Percentiles rank a stretch among this genome's conserved stretches.
Evolutionary conservation across 2,113 vertebrate species (phyloP).

Genomic region (Symphodus melops): DNA sequence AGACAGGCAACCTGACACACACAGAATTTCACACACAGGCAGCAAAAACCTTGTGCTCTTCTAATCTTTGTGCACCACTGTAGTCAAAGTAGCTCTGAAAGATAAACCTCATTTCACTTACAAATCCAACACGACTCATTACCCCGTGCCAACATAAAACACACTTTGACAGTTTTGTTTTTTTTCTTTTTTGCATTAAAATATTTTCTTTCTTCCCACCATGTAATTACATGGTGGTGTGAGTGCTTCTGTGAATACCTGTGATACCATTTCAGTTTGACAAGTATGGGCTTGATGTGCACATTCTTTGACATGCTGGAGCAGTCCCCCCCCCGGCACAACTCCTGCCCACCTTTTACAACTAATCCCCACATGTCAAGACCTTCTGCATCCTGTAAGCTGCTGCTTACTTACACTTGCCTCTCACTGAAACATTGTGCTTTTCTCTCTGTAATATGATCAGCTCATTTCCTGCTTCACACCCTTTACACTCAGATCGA

Average conservation of each 20-base stretch:
- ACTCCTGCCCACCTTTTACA: constrained; percentile 53
- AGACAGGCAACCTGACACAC: not conserved
- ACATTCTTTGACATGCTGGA: constrained; percentile 78
- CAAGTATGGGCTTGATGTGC: constrained; percentile 79
- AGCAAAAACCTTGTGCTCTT: not conserved
- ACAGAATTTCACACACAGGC: not conserved
- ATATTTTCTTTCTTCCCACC: not conserved
- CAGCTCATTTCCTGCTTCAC: constrained; percentile 29
- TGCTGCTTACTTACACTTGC: constrained; percentile 23
- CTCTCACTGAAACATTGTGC: not conserved
- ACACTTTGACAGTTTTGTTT: no score
- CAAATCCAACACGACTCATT: constrained; percentile 28
- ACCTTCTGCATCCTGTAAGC: constrained; percentile 23
- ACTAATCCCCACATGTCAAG: constrained; percentile 44
- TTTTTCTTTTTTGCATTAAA: no score
- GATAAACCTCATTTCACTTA: constrained; percentile 53
- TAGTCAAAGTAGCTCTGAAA: constrained; percentile 30
- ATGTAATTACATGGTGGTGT: constrained; percentile 25
- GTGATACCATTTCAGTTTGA: constrained; percentile 60
- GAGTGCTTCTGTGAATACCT: constrained; percentile 38
- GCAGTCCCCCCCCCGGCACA: constrained; percentile 46
- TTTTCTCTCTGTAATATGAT: constrained; percentile 20
- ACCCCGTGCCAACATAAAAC: constrained; percentile 1
- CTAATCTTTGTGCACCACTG: constrained; percentile 7
- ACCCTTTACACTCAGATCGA: constrained; percentile 3